phyloP scores from a whole-genome alignment of 92 coral and sea anemone species.

The Anthopleura xanthogrammica region DNA sequence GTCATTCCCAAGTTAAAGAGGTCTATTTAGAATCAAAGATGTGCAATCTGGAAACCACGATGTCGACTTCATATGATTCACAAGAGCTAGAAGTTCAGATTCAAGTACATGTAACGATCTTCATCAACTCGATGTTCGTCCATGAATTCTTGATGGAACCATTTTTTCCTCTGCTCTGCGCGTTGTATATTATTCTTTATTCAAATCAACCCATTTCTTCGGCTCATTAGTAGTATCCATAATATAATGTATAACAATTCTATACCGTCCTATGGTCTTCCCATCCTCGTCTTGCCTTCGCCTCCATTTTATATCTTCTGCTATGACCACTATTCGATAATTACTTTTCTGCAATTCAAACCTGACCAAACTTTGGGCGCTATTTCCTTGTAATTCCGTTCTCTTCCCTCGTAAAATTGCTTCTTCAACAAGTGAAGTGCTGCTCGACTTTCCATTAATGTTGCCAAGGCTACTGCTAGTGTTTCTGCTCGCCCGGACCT shows the following conservation, averaged over 20 bases:
- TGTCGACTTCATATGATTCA: too few species aligned
- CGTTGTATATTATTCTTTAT: background rate
- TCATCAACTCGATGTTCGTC: too few species aligned
- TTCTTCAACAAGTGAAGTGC: conserved; percentile 15
- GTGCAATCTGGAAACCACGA: too few species aligned
- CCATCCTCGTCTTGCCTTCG: conserved; percentile 3
- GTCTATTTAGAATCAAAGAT: too few species aligned
- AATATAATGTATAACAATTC: conserved; percentile 22
- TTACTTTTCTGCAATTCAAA: conserved; percentile 49
- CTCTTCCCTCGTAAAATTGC: conserved; percentile 59
- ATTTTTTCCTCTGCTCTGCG: background rate
- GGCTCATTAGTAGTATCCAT: conserved; percentile 34
- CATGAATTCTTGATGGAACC: too few species aligned
- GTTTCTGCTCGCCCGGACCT: background rate
- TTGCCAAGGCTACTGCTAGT: background rate
- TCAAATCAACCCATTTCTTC: conserved; percentile 23
- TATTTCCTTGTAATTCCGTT: conserved; percentile 34
- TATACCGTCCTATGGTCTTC: conserved; percentile 14
- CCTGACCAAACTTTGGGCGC: conserved; percentile 31
- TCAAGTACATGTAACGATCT: too few species aligned
- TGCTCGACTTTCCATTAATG: background rate
- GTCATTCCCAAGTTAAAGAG: too few species aligned
- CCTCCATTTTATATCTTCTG: conserved; percentile 44
- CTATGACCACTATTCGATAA: conserved; percentile 49
- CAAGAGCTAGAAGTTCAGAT: too few species aligned